Evolutionary conservation across 2,113 vertebrate genomes (phyloP).

Genomic region (Cercocebus atys): DNA sequence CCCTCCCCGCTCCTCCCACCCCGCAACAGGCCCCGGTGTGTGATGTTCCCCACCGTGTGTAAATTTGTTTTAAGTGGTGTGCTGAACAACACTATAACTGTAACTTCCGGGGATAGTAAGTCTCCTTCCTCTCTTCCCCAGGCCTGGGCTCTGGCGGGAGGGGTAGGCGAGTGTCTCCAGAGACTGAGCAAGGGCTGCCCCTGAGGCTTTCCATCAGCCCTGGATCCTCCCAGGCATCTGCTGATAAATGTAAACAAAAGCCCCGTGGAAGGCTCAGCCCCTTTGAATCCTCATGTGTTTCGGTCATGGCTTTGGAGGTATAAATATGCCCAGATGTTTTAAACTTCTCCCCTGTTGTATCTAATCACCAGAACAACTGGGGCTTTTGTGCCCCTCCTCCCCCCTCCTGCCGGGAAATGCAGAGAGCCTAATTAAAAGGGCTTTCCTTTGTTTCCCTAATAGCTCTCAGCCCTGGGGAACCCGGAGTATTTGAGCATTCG

Average conservation of each 20-base stretch:
- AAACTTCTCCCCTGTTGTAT: neutral
- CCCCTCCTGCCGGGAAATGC: neutral
- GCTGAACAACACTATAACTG: neutral
- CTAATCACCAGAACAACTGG: conserved; percentile 52
- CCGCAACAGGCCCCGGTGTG: no score
- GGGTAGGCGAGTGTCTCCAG: neutral
- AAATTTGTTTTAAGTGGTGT: neutral
- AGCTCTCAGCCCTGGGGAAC: neutral
- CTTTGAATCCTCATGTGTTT: neutral
- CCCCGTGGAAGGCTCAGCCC: neutral
- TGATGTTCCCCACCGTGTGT: no score
- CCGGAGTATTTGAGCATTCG: neutral
- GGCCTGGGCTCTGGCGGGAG: neutral
- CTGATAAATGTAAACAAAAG: neutral
- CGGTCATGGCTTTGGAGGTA: neutral
- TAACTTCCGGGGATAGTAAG: neutral
- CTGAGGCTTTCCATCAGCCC: neutral
- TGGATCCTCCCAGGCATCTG: neutral
- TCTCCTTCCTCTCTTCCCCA: neutral
- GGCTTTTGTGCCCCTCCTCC: neutral
- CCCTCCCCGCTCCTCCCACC: no score
- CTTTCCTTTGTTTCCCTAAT: conserved; percentile 60
- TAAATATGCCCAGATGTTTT: conserved; percentile 67
- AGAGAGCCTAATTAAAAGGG: conserved; percentile 37
- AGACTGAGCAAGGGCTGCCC: neutral